phyloP scores from a whole-genome alignment of 2,888 invertebrate genomes.

The Drosophila silvestris region DNA sequence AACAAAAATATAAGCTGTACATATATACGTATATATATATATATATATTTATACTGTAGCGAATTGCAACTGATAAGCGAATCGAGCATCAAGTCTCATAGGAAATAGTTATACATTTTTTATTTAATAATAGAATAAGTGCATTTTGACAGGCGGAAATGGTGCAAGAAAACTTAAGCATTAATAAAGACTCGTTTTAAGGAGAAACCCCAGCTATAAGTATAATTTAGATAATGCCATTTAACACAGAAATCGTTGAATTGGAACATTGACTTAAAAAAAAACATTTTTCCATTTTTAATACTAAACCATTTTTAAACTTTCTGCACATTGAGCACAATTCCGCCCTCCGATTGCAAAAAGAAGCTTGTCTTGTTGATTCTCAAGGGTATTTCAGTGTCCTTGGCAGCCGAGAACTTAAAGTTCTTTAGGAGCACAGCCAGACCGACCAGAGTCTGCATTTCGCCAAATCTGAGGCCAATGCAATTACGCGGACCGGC shows the following conservation, averaged over 20 bases:
- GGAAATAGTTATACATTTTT: background rate
- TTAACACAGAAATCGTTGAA: background rate
- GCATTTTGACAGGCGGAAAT: background rate
- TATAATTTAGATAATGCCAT: background rate
- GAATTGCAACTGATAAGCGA: conserved; percentile 39
- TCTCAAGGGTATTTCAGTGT: conserved; percentile 74
- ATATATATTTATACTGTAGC: background rate
- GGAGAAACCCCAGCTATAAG: background rate
- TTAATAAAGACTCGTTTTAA: background rate
- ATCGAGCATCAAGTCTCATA: background rate
- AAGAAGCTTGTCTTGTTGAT: conserved; percentile 64
- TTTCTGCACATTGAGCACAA: conserved; percentile 73
- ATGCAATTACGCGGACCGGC: conserved; percentile 83
- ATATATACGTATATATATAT: background rate
- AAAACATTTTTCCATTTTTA: background rate
- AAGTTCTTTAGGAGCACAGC: conserved; percentile 74
- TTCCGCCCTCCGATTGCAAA: conserved; percentile 69
- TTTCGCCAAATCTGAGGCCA: conserved; percentile 83
- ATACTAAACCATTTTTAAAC: conserved; percentile 3
- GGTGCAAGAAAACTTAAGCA: background rate
- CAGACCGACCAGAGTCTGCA: conserved; percentile 81
- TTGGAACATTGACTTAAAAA: background rate
- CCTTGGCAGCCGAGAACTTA: conserved; percentile 61
- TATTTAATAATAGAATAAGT: background rate
- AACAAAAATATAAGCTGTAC: background rate